phyloP scores from a whole-genome alignment of 2,888 invertebrate species.

The Thymelicus acteon region DNA sequence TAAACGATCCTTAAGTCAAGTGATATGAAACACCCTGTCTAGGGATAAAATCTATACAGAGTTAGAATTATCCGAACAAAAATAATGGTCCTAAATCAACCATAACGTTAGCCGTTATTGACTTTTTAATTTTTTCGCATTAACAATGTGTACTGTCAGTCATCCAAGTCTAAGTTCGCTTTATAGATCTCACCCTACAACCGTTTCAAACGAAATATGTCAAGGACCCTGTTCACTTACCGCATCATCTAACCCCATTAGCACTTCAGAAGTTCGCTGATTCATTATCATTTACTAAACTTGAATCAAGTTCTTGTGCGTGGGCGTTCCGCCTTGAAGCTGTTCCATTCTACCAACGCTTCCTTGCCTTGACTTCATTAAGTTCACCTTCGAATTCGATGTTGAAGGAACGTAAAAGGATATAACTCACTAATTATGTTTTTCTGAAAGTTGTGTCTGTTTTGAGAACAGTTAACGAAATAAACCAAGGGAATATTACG shows the following conservation, averaged over 20 bases:
- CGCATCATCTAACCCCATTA: neutral
- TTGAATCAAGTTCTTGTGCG: constrained; percentile 15
- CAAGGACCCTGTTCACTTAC: neutral
- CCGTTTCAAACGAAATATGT: neutral
- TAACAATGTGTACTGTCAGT: no score
- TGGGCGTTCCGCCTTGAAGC: constrained; percentile 21
- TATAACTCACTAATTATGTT: neutral
- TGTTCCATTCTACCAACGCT: constrained; percentile 17
- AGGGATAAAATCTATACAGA: no score
- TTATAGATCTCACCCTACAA: no score
- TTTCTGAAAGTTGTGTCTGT: neutral
- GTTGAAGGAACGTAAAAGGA: neutral
- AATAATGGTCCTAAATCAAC: no score
- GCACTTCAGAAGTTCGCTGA: neutral
- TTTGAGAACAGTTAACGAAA: no score
- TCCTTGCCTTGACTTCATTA: constrained; percentile 11
- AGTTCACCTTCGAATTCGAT: constrained; percentile 5
- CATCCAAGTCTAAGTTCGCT: no score
- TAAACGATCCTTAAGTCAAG: no score
- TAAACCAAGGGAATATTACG: no score
- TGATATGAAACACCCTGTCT: no score
- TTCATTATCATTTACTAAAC: constrained; percentile 5
- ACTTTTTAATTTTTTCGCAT: no score
- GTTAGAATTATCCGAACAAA: no score
- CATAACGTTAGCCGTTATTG: no score